A percentile compares a stretch with the other conserved stretches of the same genome.
phyloP scores from a whole-genome alignment of 1,140 invertebrate genomes.

The Drosophila kepulauana region DNA sequence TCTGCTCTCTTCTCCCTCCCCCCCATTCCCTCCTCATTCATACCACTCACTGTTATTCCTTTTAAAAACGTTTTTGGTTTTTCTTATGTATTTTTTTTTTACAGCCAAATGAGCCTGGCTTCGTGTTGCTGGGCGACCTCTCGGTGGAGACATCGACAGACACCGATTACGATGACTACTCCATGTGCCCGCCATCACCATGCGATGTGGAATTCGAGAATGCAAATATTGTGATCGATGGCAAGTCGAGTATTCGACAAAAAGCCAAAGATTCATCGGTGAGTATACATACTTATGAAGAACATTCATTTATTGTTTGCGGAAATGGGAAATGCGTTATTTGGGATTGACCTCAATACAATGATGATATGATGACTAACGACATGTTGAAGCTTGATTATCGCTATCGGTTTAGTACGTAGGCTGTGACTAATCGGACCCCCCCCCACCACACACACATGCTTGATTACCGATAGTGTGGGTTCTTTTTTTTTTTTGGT shows the following conservation, averaged over 20 bases:
- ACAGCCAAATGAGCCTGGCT: slow-evolving; percentile 89
- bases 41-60: slow-evolving; percentile 13
- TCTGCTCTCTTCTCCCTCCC: background rate
- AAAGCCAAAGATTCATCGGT: slow-evolving; percentile 86
- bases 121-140: slow-evolving; percentile 86
- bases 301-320: too few species aligned
- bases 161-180: slow-evolving; percentile 86
- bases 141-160: slow-evolving; percentile 89
- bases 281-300: slow-evolving; percentile 33
- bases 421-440: slow-evolving; percentile 40
- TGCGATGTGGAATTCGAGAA: slow-evolving; percentile 94
- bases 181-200: slow-evolving; percentile 90
- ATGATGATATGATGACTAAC: slow-evolving; percentile 26
- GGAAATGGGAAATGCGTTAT: slow-evolving; percentile 10
- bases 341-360: slow-evolving; percentile 28
- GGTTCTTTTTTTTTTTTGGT: slow-evolving; percentile 50
- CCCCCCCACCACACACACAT: slow-evolving; percentile 20
- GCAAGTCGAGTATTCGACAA: slow-evolving; percentile 90
- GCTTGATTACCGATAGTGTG: slow-evolving; percentile 25
- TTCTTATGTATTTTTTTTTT: slow-evolving; percentile 4
- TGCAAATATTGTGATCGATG: slow-evolving; percentile 95
- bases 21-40: slow-evolving; percentile 16
- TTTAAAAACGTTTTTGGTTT: slow-evolving; percentile 10
- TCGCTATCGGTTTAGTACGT: slow-evolving; percentile 10
- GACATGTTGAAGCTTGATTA: slow-evolving; percentile 10